Base-by-base conservation (phyloP, 2,113 vertebrate species). In the Meriones unguiculatus region DNA sequence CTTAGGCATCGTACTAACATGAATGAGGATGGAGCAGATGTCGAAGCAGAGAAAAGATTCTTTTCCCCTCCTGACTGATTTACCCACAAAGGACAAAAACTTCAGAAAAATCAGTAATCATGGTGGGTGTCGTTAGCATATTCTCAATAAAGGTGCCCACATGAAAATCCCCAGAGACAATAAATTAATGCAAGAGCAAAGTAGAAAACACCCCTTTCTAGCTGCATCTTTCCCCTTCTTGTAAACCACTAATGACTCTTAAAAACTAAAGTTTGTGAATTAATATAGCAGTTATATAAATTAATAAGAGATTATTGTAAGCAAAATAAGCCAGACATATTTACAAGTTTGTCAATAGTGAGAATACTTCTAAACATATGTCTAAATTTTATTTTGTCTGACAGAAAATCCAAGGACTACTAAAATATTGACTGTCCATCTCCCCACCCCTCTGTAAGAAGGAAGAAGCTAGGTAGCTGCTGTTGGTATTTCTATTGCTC, bases 41-140 rank as follows among this genome's bases (percentile, higher is more conserved):
- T 98, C 98, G 98, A 98, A 99, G 99, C 98, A 98, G 99, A 98
- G 98, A 99, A 99, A 98, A 99, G 98, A 98, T 99, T 99, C 97
- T 98, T 99, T 99, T 99, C 99, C 98, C 98, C 98, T 99, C 99
- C 99, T 99, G 99, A 99, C 99, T 99, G 99, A 99, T 99, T 99
- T 99, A 98, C 99, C 99, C 99, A 99, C 99, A 98, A 98, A 98
- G 98, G 99, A 99, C 99, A 99, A 99, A 99, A 98, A 98, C 99
- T 99, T 99, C 99, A 99, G 99, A 99, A 99, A 99, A 99, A 99
- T 99, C 99, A 98, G 99, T 99, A 99, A 99, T 99, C 99, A 99
- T 98, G 98, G 99, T 82, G 98, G 99, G 99, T 99, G 98, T 99
- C 98, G 99, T 99, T 99, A 99, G 99, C 99, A 99, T 99, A 99